These are phyloP conservation scores for Ciconia nigra DNA, from an alignment of 2,797 vertebrate genomes.

Conservation along the genomic window DNA sequence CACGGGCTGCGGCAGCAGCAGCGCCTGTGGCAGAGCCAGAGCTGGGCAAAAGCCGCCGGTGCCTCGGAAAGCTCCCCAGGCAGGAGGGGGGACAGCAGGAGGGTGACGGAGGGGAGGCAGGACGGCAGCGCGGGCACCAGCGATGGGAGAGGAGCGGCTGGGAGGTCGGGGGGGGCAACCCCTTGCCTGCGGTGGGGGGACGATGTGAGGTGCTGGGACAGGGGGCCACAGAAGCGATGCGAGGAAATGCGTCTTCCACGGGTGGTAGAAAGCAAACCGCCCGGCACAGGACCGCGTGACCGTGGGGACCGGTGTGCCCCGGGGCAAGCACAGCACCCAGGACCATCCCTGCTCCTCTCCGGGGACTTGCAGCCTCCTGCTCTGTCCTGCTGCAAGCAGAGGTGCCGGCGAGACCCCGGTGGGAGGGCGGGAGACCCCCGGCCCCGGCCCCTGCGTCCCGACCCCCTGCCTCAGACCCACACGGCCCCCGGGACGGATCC, in stretches of 20 bases:
- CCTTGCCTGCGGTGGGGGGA: background rate
- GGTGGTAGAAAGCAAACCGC: background rate
- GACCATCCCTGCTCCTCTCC: background rate
- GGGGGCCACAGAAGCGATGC: background rate
- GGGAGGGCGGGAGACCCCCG: background rate
- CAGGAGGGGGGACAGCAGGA: background rate
- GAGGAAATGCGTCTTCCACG: background rate
- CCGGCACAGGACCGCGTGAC: background rate
- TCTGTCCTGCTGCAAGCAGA: background rate
- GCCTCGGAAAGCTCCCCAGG: background rate
- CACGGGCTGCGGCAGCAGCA: background rate
- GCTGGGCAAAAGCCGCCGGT: background rate
- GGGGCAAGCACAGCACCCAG: background rate
- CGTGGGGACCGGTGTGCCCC: rapidly evolving
- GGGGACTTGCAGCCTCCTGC: background rate
- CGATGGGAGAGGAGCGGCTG: rapidly evolving
- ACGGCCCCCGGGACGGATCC: no score
- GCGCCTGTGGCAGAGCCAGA: background rate
- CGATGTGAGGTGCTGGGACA: background rate
- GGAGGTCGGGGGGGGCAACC: background rate
- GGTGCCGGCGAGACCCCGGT: rapidly evolving
- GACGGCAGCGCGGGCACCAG: background rate
- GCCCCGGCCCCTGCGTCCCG: background rate
- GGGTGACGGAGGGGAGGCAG: background rate
- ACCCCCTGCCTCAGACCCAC: background rate